Evolutionary conservation across 2,113 vertebrate genomes (phyloP).

Genomic region (Sarotherodon lohbergeri): DNA sequence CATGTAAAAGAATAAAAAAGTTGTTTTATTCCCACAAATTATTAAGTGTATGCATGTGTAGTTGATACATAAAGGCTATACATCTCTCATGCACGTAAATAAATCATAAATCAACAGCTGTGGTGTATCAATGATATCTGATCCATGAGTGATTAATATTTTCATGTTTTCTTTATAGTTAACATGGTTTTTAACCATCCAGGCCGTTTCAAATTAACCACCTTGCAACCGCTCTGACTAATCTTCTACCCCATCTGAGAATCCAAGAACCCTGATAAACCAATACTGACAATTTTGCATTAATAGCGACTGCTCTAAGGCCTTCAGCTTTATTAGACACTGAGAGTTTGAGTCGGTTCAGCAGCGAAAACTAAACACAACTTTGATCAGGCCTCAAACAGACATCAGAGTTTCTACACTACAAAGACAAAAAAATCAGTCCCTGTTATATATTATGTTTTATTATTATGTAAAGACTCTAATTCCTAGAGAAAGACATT

Average conservation of each 20-base stretch:
- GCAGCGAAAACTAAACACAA: background rate
- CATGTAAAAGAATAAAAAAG: background rate
- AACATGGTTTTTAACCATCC: background rate
- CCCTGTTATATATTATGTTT: background rate
- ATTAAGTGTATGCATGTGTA: background rate
- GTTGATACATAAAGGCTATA: background rate
- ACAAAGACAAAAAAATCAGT: accelerated
- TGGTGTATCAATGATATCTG: background rate
- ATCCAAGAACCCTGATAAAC: background rate
- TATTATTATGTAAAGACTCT: background rate
- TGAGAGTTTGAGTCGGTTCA: background rate
- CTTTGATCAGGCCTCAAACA: background rate
- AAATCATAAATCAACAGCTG: accelerated
- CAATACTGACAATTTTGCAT: accelerated
- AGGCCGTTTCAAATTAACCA: background rate
- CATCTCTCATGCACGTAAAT: background rate
- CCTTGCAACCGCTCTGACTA: background rate
- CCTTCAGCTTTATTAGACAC: background rate
- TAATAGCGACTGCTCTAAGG: background rate
- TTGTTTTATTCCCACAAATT: accelerated
- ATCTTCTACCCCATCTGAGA: background rate
- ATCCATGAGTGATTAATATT: background rate
- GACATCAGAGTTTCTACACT: background rate
- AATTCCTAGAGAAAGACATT: background rate
- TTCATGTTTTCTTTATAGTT: background rate